Base-by-base conservation (phyloP, 2,888 invertebrate species). In the Drosophila kokeensis region DNA sequence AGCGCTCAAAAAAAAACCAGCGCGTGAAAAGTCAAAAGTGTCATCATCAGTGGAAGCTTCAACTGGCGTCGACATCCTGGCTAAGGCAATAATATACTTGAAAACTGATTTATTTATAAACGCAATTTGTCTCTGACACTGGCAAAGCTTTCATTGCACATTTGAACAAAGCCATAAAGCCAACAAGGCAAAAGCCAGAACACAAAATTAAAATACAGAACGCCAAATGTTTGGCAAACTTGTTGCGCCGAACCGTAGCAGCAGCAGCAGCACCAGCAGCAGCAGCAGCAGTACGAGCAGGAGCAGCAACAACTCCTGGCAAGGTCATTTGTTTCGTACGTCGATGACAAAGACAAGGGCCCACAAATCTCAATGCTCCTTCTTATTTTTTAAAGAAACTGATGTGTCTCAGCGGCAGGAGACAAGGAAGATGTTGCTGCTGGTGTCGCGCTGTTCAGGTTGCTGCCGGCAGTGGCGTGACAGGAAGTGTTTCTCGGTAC, bases 101-200 rank as follows among this genome's bases (percentile, higher is more conserved):
- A 61, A 66, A 77, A 71, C 82, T 89, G 87, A 89, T 86, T 89
- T 86, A 89, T 89, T 89, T 89, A 77, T 87, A 87, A 77, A 87
- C 87, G 71, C 79, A 79, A 71, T 89, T 84, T 89, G 78, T 84
- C 76, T 80, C 69, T 70, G 76, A 54, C 74, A 65, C 54, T 59
- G 65, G 70, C 80, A 76, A 68, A 62, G 73, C 69, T 55, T 84
- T 76, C 58, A 77, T 73, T 82, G 73, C 64, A 68, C 71, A 80
- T 82, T 83, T 72, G 71, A 65, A 72, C 72, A 61, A 82, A 72
- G 67, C 68, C 66, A 60, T 58, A 69, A 60, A 60, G 18, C 38
- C 48, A 52, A 60, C 61, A 54, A 60, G 21, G 30, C 53, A 60
- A 58, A n/a, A 59, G 27, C 27, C 67, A 27, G n/a, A 36, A n/a